Conservation (phyloP, 2,113 vertebrate genomes). For the Baryphthengus martii region DNA sequence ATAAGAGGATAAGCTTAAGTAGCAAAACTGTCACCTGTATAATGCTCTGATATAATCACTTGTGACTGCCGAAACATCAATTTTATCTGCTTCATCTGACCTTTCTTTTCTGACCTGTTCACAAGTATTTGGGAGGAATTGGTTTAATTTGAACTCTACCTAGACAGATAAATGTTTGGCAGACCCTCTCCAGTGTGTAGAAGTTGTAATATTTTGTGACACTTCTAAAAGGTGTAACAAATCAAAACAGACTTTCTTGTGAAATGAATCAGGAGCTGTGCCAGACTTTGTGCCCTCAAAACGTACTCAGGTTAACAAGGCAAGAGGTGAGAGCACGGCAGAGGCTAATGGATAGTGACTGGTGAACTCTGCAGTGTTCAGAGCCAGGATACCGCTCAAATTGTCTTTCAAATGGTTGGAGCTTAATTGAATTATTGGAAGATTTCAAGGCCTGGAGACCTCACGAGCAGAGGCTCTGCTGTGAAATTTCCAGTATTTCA, state of each 20-base stretch:
- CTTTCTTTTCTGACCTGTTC: constrained; percentile 49
- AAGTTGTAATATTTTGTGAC: constrained; percentile 49
- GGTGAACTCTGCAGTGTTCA: neutral
- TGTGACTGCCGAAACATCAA: constrained; percentile 4
- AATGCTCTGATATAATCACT: constrained; percentile 10
- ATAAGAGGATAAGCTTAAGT: neutral
- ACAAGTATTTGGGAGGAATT: constrained; percentile 30
- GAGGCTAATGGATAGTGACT: constrained; percentile 34
- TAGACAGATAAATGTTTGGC: neutral
- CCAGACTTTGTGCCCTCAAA: neutral
- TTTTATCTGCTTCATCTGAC: constrained; percentile 48
- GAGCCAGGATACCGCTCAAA: neutral
- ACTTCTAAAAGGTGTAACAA: constrained; percentile 51
- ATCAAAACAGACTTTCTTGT: constrained; percentile 45
- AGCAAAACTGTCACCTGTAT: neutral
- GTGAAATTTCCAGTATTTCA: neutral
- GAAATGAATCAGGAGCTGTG: neutral
- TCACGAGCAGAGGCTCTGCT: neutral
- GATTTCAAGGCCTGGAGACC: neutral
- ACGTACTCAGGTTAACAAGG: neutral
- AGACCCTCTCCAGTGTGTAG: neutral
- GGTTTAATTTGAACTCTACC: constrained; percentile 22
- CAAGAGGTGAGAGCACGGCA: neutral
- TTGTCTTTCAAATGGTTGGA: constrained; percentile 8
- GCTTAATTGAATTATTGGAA: neutral